Percentiles rank a stretch among this genome's conserved stretches.
Evolutionary conservation across 2,797 vertebrate genomes (phyloP).

Genomic region (Acrossocheilus fasciatus): DNA sequence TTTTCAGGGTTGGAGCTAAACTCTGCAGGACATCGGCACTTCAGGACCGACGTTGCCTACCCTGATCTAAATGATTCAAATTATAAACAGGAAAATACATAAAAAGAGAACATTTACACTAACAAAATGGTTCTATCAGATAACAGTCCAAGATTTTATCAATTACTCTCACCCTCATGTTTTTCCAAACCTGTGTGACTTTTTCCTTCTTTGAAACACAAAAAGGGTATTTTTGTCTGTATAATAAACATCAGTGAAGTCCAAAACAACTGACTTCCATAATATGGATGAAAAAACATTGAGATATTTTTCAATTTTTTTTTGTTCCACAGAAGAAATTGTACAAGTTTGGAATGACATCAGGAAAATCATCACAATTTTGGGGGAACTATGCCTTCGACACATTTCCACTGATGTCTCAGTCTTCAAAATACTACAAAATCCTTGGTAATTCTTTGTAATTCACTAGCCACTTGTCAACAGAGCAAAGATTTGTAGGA

Average conservation of each 20-base stretch:
- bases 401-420: background rate
- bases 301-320: background rate
- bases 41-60: no score
- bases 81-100: background rate
- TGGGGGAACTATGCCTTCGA: no score
- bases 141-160: background rate
- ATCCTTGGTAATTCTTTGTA: background rate
- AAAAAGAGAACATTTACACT: background rate
- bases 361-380: background rate
- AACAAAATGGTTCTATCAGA: background rate
- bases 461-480: background rate
- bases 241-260: background rate
- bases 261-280: background rate
- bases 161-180: background rate
- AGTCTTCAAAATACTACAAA: background rate
- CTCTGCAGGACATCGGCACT: no score
- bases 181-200: background rate
- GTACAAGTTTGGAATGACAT: background rate
- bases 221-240: background rate
- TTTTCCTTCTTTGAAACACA: background rate
- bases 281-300: background rate
- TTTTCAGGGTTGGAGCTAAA: no score
- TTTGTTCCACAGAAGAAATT: background rate
- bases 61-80: background rate
- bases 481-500: slow-evolving; percentile 1